Evolutionary conservation across 92 coral and sea anemone genomes (phyloP).

Genomic region (Parazoanthus atlanticus): DNA sequence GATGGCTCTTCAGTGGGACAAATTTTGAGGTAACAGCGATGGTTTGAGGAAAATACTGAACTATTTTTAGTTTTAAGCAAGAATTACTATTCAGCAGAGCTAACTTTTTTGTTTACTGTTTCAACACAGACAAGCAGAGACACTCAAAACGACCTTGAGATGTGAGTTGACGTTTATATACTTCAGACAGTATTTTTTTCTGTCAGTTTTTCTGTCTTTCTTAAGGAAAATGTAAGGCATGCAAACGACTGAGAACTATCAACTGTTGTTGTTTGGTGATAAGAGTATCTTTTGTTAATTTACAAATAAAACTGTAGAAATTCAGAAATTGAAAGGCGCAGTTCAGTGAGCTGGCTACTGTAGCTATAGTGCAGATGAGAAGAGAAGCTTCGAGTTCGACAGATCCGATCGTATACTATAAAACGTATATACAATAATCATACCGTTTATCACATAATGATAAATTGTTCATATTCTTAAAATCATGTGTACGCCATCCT

Average conservation of each 20-base stretch:
- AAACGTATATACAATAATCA: too few species aligned
- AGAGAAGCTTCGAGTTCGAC: too few species aligned
- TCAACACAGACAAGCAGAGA: slow-evolving; percentile 82
- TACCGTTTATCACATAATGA: neutral
- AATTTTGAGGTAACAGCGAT: slow-evolving; percentile 78
- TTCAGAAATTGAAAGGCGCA: slow-evolving; percentile 8
- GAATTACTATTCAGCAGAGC: neutral
- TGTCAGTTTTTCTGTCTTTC: neutral
- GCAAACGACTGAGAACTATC: neutral
- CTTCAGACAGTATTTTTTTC: neutral
- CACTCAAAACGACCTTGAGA: slow-evolving; percentile 82
- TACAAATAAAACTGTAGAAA: neutral
- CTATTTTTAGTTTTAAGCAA: neutral
- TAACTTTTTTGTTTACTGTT: neutral
- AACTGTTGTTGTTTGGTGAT: neutral
- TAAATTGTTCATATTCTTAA: too few species aligned
- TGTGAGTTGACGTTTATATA: slow-evolving; percentile 67
- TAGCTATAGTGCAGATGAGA: too few species aligned
- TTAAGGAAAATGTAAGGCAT: neutral
- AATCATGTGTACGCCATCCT: neutral
- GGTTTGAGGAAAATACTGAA: neutral
- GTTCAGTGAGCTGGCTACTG: neutral
- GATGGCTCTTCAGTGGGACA: slow-evolving; percentile 92
- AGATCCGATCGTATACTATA: too few species aligned
- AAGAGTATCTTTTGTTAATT: neutral